Evolutionary conservation across 2,888 invertebrate genomes (phyloP).

Genomic region (Diarsia brunnea): DNA sequence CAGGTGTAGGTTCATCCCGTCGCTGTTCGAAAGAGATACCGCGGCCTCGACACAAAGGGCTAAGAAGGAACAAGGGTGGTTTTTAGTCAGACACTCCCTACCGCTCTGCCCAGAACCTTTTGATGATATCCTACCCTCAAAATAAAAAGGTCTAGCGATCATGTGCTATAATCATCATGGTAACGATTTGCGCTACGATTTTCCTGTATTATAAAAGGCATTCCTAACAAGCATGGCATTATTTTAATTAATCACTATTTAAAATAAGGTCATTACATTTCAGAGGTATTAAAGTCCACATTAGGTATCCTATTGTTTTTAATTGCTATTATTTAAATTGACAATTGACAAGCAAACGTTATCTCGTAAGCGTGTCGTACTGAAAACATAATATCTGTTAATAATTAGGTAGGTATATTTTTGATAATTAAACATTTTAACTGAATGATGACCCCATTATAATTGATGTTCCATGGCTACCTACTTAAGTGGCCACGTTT

Average conservation of each 20-base stretch:
- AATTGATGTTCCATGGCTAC: slow-evolving; percentile 37
- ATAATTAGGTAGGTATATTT: slow-evolving; percentile 44
- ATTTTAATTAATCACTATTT: not conserved
- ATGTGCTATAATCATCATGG: not conserved
- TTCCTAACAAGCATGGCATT: not conserved
- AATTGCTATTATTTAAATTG: not conserved
- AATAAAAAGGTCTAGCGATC: too few relatives aligned
- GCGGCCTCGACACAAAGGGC: too few relatives aligned
- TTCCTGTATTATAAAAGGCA: not conserved
- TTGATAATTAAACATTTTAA: slow-evolving; percentile 48
- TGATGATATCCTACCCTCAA: too few relatives aligned
- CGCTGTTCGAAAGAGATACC: too few relatives aligned
- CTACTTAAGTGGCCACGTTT: slow-evolving; percentile 70
- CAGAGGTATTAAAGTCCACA: not conserved
- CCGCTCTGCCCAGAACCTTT: too few relatives aligned
- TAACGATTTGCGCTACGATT: not conserved
- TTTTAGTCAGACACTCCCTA: too few relatives aligned
- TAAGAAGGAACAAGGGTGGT: too few relatives aligned
- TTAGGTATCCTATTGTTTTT: slow-evolving; percentile 11
- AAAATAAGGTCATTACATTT: not conserved
- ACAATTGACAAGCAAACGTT: slow-evolving; percentile 18
- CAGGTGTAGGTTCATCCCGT: too few relatives aligned
- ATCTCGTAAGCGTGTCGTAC: slow-evolving; percentile 30
- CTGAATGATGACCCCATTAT: slow-evolving; percentile 62
- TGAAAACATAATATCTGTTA: slow-evolving; percentile 27